Evolutionary conservation across 2,113 vertebrate species (phyloP), one percentile per base, ranked within the genome.

Genomic region (Mesocricetus auratus): DNA sequence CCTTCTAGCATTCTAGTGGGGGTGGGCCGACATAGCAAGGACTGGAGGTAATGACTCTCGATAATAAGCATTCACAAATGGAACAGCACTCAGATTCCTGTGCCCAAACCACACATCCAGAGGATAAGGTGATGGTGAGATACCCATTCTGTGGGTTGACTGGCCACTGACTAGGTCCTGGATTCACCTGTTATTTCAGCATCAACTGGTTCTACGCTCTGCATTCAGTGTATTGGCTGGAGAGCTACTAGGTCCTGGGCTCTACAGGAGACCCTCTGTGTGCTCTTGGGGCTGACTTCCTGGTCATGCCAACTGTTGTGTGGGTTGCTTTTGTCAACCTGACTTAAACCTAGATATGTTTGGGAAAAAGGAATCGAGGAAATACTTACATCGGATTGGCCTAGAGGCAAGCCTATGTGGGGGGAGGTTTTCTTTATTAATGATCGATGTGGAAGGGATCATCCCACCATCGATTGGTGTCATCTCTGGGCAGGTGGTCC

Each of bases 391-490:
- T 29, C 13, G 4, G n/a, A 60, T 31, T 83, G 81, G 47, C 39
- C 39, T 42, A 19, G 29, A 83, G 58, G 58, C 22, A 42, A 62
- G n/a, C 5, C 12, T 8, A 29, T 10, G n/a, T 58, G 2, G 24
- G n/a, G 81, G 2, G 24, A 7, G 1, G n/a, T 31, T 42, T 60
- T 26, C 36, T 60, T 60, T 82, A 60, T 31, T 42, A 42, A 42
- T 42, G 24, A 45, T 19, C 19, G 36, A 45, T 31, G 24, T 19
- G n/a, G 58, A 45, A 62, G 58, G 58, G 26, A 31, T 62, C 39
- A 0, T 64, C 58, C 24, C 81, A 42, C n/a, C 13, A 0, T 62
- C 11, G n/a, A 0, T 6, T 62, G 56, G n/a, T 4, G 3, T 56
- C 56, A 29, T 2, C 7, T 53, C 81, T 29, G n/a, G n/a, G 58